These are phyloP conservation scores for Cryptoprocta ferox DNA, from an alignment of 2,797 vertebrate species.

Conservation along the genomic window DNA sequence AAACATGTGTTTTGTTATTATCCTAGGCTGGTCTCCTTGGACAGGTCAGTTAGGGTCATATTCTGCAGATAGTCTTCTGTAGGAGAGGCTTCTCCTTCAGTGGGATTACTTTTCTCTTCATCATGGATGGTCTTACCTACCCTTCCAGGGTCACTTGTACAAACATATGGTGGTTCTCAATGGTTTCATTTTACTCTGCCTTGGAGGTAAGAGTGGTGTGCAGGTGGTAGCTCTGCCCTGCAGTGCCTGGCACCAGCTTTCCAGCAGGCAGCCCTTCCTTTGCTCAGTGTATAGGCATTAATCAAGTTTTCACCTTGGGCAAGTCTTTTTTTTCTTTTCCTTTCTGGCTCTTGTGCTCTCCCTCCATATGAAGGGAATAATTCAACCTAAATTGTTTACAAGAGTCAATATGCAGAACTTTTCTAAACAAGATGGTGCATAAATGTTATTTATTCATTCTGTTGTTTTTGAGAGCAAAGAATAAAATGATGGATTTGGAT, in stretches of 20 bases:
- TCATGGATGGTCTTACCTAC: not conserved
- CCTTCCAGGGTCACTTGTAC: not conserved
- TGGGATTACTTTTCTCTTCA: not conserved
- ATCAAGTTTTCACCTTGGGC: not conserved
- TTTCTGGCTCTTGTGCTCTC: not conserved
- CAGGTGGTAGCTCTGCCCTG: too few relatives aligned
- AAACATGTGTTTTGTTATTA: not conserved
- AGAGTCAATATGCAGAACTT: not conserved
- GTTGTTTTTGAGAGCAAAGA: constrained; percentile 2
- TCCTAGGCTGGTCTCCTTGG: not conserved
- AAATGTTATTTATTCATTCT: not conserved
- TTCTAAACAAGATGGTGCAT: not conserved
- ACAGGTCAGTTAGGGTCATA: not conserved
- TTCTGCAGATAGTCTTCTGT: not conserved
- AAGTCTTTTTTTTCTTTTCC: too few relatives aligned
- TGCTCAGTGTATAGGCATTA: not conserved
- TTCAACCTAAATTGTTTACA: not conserved
- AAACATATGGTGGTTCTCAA: not conserved
- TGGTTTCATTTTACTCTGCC: not conserved
- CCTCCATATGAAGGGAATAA: not conserved
- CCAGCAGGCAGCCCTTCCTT: not conserved
- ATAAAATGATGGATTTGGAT: not conserved
- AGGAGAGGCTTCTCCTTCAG: not conserved
- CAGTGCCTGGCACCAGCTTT: not conserved
- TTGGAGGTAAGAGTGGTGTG: not conserved